Conservation (phyloP, 1,140 invertebrate genomes). For the Doryteuthis pealeii region DNA sequence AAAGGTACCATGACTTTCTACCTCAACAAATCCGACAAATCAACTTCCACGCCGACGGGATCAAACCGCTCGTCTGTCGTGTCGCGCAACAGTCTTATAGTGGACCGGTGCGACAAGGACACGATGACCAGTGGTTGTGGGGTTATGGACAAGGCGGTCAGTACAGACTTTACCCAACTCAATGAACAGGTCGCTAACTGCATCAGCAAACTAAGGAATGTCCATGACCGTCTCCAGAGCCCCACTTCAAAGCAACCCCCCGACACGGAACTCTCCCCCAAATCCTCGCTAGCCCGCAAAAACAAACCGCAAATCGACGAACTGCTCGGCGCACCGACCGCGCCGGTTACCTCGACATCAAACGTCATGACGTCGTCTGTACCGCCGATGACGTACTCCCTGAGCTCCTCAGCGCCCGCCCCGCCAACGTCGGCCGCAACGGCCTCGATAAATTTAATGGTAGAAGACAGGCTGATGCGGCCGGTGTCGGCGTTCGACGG, state of each 20-base stretch:
- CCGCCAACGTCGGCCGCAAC: not conserved
- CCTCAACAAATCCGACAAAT: slow-evolving; percentile 46
- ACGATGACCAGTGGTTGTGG: slow-evolving; percentile 37
- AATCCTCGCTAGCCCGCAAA: not conserved
- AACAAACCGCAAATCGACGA: not conserved
- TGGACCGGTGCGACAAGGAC: slow-evolving; percentile 26
- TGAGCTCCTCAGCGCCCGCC: not conserved
- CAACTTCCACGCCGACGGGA: slow-evolving; percentile 45
- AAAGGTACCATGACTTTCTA: slow-evolving; percentile 51
- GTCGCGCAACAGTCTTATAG: not conserved
- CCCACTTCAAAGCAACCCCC: slow-evolving; percentile 32
- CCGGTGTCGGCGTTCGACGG: not conserved
- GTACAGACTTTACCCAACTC: slow-evolving; percentile 35
- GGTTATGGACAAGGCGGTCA: slow-evolving; percentile 30
- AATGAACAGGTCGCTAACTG: slow-evolving; percentile 48
- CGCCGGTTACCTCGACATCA: not conserved
- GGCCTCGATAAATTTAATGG: not conserved
- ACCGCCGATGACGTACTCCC: not conserved
- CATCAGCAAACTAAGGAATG: slow-evolving; percentile 48
- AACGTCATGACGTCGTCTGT: not conserved
- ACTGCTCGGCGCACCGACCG: not conserved
- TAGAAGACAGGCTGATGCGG: no score
- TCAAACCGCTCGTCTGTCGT: not conserved
- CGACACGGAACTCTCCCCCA: not conserved
- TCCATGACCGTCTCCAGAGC: slow-evolving; percentile 49